Conservation (phyloP, 2,797 vertebrate genomes). For the Ptychobarbus kaznakovi region DNA sequence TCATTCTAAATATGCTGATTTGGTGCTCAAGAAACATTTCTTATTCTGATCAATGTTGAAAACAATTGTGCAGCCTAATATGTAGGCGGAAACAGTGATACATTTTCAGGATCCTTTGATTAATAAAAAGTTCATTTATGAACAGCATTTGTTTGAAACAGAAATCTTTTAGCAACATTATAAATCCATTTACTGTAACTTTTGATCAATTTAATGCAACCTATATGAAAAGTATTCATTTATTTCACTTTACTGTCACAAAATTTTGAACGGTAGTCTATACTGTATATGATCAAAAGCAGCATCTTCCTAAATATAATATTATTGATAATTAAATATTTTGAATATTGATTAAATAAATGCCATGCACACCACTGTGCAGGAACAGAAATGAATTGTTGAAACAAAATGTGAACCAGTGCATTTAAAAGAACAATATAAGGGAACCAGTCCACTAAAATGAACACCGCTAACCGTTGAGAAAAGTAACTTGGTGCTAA, state of each 20-base stretch:
- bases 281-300: not conserved
- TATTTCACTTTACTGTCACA: not conserved
- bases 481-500: not conserved
- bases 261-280: not conserved
- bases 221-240: not conserved
- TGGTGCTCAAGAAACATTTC: not conserved
- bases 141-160: not conserved
- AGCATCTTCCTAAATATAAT: not conserved
- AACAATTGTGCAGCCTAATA: not conserved
- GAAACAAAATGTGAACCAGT: not conserved
- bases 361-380: not conserved
- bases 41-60: not conserved
- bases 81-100: too few species aligned
- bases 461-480: not conserved
- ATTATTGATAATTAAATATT: not conserved
- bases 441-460: not conserved
- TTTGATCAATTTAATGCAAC: not conserved
- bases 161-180: not conserved
- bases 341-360: not conserved
- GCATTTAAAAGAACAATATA: not conserved
- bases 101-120: too few species aligned
- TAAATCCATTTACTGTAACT: not conserved
- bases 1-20: not conserved
- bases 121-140: not conserved
- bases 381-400: not conserved